These are phyloP conservation scores for Olivierus martensii DNA, from an alignment of 1,140 invertebrate genomes.

Conservation along the genomic window DNA sequence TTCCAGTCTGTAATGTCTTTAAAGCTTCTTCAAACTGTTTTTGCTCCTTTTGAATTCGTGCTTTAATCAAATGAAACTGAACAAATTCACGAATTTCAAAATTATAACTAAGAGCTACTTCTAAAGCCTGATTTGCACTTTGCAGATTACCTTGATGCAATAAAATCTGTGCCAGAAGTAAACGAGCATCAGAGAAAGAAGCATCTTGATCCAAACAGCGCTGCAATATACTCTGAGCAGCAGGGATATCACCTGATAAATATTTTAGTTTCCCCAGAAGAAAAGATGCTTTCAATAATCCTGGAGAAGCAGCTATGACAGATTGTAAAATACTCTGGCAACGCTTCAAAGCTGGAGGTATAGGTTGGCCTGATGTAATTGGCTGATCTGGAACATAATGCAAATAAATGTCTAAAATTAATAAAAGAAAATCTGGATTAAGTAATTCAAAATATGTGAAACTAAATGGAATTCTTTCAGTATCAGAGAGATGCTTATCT, in stretches of 20 bases:
- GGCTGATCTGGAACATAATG: conserved; percentile 50
- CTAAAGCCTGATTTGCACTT: conserved; percentile 66
- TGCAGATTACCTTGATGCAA: conserved; percentile 52
- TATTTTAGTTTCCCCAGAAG: conserved; percentile 65
- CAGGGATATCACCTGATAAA: conserved; percentile 19
- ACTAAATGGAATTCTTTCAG: conserved; percentile 48
- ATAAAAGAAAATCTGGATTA: conserved; percentile 72
- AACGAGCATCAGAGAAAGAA: conserved; percentile 61
- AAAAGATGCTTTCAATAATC: conserved; percentile 54
- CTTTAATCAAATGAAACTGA: conserved; percentile 73
- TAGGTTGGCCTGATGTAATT: conserved; percentile 32
- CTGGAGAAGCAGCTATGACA: conserved; percentile 64
- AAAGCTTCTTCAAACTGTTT: conserved; percentile 53
- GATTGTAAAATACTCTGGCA: conserved; percentile 53
- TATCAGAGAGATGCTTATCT: conserved; percentile 43
- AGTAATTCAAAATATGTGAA: conserved; percentile 55
- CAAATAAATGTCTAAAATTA: conserved; percentile 61
- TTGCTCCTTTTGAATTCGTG: conserved; percentile 62
- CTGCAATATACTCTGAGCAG: conserved; percentile 40
- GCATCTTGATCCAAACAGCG: conserved; percentile 59
- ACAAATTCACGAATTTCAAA: conserved; percentile 62
- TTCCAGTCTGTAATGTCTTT: conserved; percentile 41
- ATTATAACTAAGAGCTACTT: conserved; percentile 76
- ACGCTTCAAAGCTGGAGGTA: conserved; percentile 33
- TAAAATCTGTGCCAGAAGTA: conserved; percentile 62